Percentiles rank a stretch among this genome's conserved stretches.
phyloP scores from a whole-genome alignment of 1,140 invertebrate genomes.

The Aradophagus sp. region DNA sequence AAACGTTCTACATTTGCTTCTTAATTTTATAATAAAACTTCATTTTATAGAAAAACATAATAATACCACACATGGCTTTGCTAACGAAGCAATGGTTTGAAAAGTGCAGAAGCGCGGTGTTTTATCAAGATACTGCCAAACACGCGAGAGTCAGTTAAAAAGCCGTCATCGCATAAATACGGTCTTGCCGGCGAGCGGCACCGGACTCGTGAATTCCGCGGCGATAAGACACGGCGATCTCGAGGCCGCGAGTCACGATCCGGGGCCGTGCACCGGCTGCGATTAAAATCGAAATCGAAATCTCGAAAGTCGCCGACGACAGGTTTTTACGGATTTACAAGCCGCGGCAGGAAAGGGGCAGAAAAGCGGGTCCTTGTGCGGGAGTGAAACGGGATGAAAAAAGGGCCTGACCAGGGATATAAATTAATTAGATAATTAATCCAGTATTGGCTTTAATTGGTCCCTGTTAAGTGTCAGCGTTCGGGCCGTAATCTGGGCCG shows the following conservation, averaged over 20 bases:
- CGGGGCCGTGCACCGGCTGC: slow-evolving; percentile 36
- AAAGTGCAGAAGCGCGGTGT: no score
- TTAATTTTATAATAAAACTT: no score
- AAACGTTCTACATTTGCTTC: no score
- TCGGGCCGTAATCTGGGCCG: no score
- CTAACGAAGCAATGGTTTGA: no score
- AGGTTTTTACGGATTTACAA: slow-evolving; percentile 52
- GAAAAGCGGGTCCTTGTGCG: slow-evolving; percentile 14
- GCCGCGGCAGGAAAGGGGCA: slow-evolving; percentile 26
- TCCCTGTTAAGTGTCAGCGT: no score
- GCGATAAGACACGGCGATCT: slow-evolving; percentile 50
- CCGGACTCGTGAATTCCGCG: slow-evolving; percentile 46
- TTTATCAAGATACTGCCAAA: slow-evolving; percentile 32
- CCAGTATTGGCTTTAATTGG: no score
- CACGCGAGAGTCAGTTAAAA: slow-evolving; percentile 36
- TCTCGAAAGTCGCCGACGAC: slow-evolving; percentile 52
- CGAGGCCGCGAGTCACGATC: slow-evolving; percentile 50
- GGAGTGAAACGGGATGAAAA: slow-evolving; percentile 21
- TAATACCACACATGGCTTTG: no score
- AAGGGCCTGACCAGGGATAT: slow-evolving; percentile 25
- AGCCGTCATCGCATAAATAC: slow-evolving; percentile 40
- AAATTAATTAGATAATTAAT: no score
- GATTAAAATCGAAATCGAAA: slow-evolving; percentile 63
- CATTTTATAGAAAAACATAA: no score
- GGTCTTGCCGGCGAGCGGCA: slow-evolving; percentile 7